Evolutionary conservation across 2,113 vertebrate species (phyloP), one percentile per base, ranked within the genome.

Genomic region (Xiphophorus hellerii): DNA sequence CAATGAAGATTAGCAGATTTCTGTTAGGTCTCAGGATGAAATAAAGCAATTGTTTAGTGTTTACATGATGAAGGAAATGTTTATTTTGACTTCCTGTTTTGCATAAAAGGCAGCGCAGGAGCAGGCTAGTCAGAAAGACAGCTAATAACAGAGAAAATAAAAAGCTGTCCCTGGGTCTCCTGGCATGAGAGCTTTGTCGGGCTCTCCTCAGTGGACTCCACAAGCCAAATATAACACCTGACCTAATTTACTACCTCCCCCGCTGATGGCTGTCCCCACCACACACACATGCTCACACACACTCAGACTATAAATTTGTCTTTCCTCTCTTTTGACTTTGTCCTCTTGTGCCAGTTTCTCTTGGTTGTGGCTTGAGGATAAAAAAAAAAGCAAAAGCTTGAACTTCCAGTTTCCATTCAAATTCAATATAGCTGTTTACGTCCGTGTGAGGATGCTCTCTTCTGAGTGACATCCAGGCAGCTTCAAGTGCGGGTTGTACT

Each of bases 191-290:
- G 33, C 51, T 78, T 82, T 69, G 80, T 63, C 42, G 76, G 78
- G 54, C 61, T 74, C 80, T 71, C 79, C 66, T 84, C 88, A 78
- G 30, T 27, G 83, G 84, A 78, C 71, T 71, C 81, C 58, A 42
- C 20, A 69, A 78, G 78, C 84, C 86, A 90, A 91, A 92, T 92
- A 88, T 93, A 90, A 88, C 77, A 82, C 33, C 66, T 82, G 88
- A 89, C 90, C 90, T 85, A 58, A 93, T 77, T 91, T 92, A 69
- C 62, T 69, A n/a, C 74, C 66, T 60, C 66, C 70, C 44, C 66
- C 61, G 71, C 67, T 62, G 37, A 76, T 62, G 76, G 66, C 60
- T 63, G 66, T 73, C 72, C 79, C 68, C 65, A 58, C 28, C 62
- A 71, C 20, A 62, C 35, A 48, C 44, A 48, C 44, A 48, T 14